phyloP scores from a whole-genome alignment of 2,113 vertebrate genomes.

The Menura novaehollandiae region DNA sequence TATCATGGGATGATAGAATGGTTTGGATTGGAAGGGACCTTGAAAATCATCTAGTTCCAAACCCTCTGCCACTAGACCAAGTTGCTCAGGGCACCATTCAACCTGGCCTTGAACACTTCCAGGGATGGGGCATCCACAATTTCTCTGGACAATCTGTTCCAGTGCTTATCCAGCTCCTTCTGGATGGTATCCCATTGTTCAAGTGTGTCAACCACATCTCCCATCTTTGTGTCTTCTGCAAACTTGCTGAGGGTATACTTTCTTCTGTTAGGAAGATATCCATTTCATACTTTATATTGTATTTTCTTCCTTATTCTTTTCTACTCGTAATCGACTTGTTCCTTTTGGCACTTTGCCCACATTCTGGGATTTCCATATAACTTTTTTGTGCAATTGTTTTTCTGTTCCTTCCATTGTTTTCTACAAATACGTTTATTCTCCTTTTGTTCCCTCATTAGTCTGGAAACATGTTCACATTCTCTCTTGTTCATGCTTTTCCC shows the following conservation, averaged over 20 bases:
- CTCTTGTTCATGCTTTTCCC: not conserved
- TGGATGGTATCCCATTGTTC: not conserved
- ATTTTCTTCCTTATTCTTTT: not conserved
- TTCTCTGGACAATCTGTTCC: not conserved
- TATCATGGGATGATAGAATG: not conserved
- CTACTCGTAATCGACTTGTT: not conserved
- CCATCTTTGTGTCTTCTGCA: not conserved
- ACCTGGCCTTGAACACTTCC: not conserved
- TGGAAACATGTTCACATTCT: not conserved
- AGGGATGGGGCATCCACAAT: not conserved
- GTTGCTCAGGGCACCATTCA: not conserved
- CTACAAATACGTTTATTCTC: not conserved
- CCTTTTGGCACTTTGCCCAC: not conserved
- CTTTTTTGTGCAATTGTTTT: not conserved
- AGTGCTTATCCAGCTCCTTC: not conserved
- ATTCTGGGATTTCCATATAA: not conserved
- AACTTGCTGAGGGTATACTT: not conserved
- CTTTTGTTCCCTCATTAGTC: not conserved
- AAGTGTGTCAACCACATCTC: not conserved
- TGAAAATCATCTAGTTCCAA: not conserved
- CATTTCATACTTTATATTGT: not conserved
- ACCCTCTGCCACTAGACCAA: not conserved
- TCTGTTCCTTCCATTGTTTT: not conserved
- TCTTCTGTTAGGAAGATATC: not conserved
- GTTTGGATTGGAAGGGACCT: not conserved